These are phyloP conservation scores for Cryptoleucopteryx plumbea DNA, from an alignment of 2,113 vertebrate genomes.

Conservation along the genomic window DNA sequence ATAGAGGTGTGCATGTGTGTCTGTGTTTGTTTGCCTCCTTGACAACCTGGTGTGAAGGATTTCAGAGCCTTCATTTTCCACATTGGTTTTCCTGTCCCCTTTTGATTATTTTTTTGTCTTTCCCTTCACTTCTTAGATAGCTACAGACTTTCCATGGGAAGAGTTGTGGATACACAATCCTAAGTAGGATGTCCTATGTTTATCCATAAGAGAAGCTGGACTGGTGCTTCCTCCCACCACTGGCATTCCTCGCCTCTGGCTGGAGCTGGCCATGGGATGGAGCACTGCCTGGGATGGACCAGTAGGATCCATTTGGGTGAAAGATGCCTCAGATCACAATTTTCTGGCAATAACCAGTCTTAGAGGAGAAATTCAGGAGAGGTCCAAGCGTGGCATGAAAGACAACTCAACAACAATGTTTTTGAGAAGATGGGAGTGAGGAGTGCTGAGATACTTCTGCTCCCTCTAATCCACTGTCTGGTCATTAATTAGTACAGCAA, in stretches of 20 bases:
- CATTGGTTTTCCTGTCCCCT: neutral
- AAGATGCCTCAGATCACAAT: neutral
- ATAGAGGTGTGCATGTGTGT: accelerated
- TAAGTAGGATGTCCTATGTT: neutral
- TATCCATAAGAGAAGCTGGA: neutral
- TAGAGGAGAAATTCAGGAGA: neutral
- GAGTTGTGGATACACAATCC: accelerated
- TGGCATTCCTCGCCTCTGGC: neutral
- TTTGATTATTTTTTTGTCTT: neutral
- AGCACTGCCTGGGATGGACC: neutral
- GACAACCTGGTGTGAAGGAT: neutral
- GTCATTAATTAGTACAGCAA: neutral
- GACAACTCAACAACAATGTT: accelerated
- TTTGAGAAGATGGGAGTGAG: neutral
- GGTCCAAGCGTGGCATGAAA: accelerated
- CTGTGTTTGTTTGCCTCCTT: neutral
- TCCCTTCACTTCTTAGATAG: neutral
- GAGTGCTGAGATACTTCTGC: neutral
- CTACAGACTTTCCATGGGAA: neutral
- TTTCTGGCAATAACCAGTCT: neutral
- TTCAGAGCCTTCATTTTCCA: neutral
- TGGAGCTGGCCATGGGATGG: neutral
- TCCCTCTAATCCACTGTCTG: neutral
- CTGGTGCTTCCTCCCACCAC: neutral
- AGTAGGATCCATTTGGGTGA: neutral